Base-by-base conservation (phyloP, 2,797 vertebrate genomes). In the Poeciliopsis gracilis region DNA sequence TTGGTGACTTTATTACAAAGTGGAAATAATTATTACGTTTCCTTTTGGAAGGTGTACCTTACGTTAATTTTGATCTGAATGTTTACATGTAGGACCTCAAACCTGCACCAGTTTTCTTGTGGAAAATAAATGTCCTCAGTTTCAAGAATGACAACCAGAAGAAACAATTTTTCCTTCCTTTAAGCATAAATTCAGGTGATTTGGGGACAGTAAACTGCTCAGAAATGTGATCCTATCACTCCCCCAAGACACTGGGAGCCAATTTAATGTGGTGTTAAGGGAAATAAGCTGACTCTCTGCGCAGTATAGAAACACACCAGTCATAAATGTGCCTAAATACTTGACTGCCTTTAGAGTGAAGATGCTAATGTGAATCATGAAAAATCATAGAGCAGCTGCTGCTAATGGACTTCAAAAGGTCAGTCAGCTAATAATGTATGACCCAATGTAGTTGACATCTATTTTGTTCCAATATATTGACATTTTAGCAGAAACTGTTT, bases 391-490 rank as follows among this genome's bases (percentile, higher is more conserved):
- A 80, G 49, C 81, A 83, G 79, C 74, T 85, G 77, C 61, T 82
- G 84, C 76, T 85, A 86, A 86, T 81, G 72, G 77, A 77, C 79
- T 80, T 51, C 75, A 85, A 81, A 84, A 77, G 69, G 66, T 78
- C 46, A 63, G 36, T 47, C 53, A 81, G 74, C 77, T 78, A 84
- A 86, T 87, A 82, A 55, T 77, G 63, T 84, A 51, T 72, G 45
- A 51, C 69, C 72, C 84, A 41, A 57, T 77, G 77, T 81, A 36
- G 73, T 63, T 77, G 41, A 63, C 55, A 73, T 86, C 45, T 82
- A 46, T 83, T 82, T 59, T 51, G 69, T 77, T 20, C 46, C 67
- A 61, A 74, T 86, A 73, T 75, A 73, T 53, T 8, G 77, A 77
- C 57, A 66, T 79, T 77, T 71, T 69, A 2, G 72, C 41, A 61